A percentile compares a stretch with the other conserved stretches of the same genome.
Evolutionary conservation across 2,888 invertebrate genomes (phyloP).

Genomic region (Tiliacea aurago): DNA sequence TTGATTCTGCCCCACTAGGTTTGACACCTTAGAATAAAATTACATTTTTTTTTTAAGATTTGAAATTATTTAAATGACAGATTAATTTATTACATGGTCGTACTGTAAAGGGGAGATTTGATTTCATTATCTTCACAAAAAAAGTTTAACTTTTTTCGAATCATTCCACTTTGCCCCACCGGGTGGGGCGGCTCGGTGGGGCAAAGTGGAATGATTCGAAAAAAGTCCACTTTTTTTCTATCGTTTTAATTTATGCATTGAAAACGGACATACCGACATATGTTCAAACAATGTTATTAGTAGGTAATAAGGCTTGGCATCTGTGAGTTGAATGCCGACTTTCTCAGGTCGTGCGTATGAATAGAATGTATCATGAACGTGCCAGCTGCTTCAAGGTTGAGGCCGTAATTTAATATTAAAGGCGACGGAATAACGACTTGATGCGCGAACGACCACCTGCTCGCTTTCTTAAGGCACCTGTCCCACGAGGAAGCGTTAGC

Average conservation of each 20-base stretch:
- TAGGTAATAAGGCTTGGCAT: background rate
- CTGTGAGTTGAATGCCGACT: slow-evolving; percentile 7
- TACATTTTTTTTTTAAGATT: no score
- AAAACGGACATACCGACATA: background rate
- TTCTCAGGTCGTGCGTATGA: slow-evolving; percentile 32
- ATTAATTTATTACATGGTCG: no score
- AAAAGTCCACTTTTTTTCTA: no score
- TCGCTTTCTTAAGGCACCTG: background rate
- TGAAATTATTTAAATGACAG: no score
- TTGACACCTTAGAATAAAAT: no score
- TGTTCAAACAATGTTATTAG: background rate
- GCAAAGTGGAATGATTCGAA: no score
- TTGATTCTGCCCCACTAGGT: no score
- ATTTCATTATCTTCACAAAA: no score
- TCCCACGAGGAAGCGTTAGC: background rate
- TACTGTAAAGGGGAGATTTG: no score
- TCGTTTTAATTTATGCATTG: background rate
- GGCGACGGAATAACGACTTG: slow-evolving; percentile 37
- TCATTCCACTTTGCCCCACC: no score
- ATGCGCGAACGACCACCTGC: slow-evolving; percentile 27
- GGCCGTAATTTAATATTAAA: slow-evolving; percentile 39
- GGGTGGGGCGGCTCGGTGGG: no score
- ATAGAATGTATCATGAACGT: slow-evolving; percentile 16
- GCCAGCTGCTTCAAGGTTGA: slow-evolving; percentile 31
- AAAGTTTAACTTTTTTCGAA: no score